Conservation (phyloP, 2,888 invertebrate species). For the Eurytoma californica region DNA sequence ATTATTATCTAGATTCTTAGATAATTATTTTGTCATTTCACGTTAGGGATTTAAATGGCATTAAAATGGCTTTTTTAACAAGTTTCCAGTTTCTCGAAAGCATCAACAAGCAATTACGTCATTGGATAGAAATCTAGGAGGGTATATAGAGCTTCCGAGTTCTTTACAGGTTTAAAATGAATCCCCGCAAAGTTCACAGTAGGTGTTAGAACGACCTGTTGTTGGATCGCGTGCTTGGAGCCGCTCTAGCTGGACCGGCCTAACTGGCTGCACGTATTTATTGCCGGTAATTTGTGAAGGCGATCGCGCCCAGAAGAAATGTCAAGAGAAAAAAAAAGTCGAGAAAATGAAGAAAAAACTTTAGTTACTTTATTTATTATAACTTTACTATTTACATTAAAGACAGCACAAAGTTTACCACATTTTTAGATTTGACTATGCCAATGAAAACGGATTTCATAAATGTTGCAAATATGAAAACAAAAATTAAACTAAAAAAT, state of each 20-base stretch:
- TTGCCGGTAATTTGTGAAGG: conserved; percentile 48
- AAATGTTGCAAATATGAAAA: neutral
- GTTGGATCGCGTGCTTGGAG: conserved; percentile 46
- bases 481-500: no score
- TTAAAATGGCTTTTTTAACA: neutral
- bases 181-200: conserved; percentile 39
- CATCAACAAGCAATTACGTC: conserved; percentile 41
- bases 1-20: no score
- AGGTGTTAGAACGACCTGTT: conserved; percentile 48
- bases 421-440: neutral
- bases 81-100: conserved; percentile 27
- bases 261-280: conserved; percentile 42
- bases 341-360: neutral
- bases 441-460: no score
- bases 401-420: neutral
- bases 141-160: conserved; percentile 29
- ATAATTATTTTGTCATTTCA: neutral
- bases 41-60: neutral
- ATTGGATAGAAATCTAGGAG: conserved; percentile 44
- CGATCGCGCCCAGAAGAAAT: conserved; percentile 27
- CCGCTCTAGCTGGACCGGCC: conserved; percentile 4
- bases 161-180: conserved; percentile 36
- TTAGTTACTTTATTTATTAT: neutral
- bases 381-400: neutral
- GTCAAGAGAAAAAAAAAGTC: conserved; percentile 16